A percentile compares a stretch with the other conserved stretches of the same genome.
phyloP scores from a whole-genome alignment of 2,113 vertebrate species.

The Numenius arquata region DNA sequence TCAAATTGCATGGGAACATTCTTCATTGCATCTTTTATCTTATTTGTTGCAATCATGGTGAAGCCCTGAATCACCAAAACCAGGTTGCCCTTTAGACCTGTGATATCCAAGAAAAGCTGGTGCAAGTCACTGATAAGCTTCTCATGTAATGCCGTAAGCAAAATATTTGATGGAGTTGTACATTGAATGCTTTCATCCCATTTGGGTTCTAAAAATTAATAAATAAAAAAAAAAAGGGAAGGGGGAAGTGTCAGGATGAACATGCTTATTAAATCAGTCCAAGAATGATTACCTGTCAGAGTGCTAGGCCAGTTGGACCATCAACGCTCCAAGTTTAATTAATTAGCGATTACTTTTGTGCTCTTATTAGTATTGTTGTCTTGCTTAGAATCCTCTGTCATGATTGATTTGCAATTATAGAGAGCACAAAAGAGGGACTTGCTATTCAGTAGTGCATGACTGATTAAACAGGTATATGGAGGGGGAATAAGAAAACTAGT shows the following conservation, averaged over 20 bases:
- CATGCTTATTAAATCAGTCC: background rate
- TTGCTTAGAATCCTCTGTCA: background rate
- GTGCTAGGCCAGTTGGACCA: background rate
- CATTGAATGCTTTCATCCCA: background rate
- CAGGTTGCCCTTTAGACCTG: background rate
- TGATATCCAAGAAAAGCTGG: background rate
- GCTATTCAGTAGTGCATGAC: background rate
- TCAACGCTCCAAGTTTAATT: background rate
- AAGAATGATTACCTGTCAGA: background rate
- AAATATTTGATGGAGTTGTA: background rate
- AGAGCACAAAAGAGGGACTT: background rate
- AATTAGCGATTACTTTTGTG: background rate
- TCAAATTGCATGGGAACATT: background rate
- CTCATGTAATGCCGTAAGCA: accelerated
- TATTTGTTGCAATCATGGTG: accelerated
- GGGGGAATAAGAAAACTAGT: background rate
- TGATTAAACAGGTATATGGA: background rate
- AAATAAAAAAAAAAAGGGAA: background rate
- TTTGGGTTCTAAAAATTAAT: background rate
- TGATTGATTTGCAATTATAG: conserved; percentile 17
- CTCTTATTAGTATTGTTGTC: background rate
- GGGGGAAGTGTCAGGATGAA: background rate
- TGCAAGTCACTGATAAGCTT: background rate
- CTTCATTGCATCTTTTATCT: background rate
- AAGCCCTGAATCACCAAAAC: background rate